Evolutionary conservation across 2,113 vertebrate species (phyloP).

Genomic region (Argyrosomus japonicus): DNA sequence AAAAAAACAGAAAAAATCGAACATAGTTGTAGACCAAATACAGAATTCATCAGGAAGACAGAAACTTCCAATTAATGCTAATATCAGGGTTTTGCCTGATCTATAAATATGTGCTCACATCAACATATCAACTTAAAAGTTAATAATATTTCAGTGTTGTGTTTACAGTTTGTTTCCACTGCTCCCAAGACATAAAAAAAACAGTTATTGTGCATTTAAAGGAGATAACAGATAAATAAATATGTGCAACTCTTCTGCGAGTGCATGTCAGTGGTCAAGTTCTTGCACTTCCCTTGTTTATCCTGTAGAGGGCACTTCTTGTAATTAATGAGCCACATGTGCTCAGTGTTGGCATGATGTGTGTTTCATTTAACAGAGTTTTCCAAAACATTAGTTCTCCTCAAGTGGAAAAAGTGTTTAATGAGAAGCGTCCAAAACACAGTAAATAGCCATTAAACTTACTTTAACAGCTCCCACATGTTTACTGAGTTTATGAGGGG

Average conservation of each 20-base stretch:
- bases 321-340: constrained; percentile 75
- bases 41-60: not conserved
- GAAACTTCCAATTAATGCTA: not conserved
- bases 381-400: constrained; percentile 84
- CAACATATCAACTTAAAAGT: not conserved
- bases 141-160: not conserved
- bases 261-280: constrained; percentile 12
- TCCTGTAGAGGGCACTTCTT: constrained; percentile 56
- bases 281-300: constrained; percentile 32
- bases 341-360: constrained; percentile 74
- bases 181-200: not conserved
- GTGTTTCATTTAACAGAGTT: constrained; percentile 77
- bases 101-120: too few relatives aligned
- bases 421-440: constrained; percentile 84
- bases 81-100: too few relatives aligned
- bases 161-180: not conserved
- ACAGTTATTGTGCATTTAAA: not conserved
- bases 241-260: not conserved
- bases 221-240: not conserved
- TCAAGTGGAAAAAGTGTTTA: constrained; percentile 85
- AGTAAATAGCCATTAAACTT: constrained; percentile 85
- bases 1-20: not conserved
- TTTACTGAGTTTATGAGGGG: constrained; percentile 80
- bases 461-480: constrained; percentile 84
- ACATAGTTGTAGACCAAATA: not conserved